phyloP scores from a whole-genome alignment of 2,888 invertebrate species.

The Drosophila infuscata region DNA sequence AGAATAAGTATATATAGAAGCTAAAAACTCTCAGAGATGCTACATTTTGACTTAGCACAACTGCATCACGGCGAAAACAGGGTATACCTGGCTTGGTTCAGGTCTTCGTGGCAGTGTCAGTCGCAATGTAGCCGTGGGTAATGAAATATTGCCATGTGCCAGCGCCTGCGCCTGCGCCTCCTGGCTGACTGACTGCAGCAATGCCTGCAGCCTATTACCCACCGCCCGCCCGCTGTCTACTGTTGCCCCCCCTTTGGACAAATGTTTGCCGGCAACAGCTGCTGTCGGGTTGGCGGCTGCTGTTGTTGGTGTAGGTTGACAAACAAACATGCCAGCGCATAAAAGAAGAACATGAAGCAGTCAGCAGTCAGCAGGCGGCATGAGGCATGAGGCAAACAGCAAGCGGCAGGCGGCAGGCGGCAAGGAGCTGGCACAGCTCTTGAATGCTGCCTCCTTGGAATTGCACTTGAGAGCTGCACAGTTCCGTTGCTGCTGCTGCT shows the following conservation, averaged over 20 bases:
- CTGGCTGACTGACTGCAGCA: constrained; percentile 54
- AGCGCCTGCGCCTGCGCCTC: constrained; percentile 61
- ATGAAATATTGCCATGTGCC: constrained; percentile 81
- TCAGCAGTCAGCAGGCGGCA: not conserved
- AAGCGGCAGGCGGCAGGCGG: constrained; percentile 5
- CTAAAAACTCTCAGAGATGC: not conserved
- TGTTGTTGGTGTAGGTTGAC: constrained; percentile 73
- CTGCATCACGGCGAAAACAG: too few relatives aligned
- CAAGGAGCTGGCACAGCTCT: constrained; percentile 52
- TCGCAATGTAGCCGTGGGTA: constrained; percentile 65
- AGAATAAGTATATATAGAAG: not conserved
- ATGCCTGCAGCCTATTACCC: constrained; percentile 17
- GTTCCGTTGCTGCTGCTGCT: constrained; percentile 43
- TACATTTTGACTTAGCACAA: not conserved
- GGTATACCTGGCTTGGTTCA: not conserved
- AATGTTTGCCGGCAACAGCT: constrained; percentile 78
- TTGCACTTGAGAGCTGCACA: constrained; percentile 72
- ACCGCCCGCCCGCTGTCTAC: constrained; percentile 20
- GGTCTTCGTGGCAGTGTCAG: constrained; percentile 43
- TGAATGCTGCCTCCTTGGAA: constrained; percentile 64
- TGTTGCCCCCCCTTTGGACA: constrained; percentile 35
- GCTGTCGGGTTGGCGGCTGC: constrained; percentile 44
- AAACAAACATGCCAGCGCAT: constrained; percentile 80
- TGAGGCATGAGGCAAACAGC: constrained; percentile 32
- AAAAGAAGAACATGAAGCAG: constrained; percentile 56